These are phyloP conservation scores for Apodemia zela DNA, from an alignment of 2,888 invertebrate genomes.

Conservation along the genomic window DNA sequence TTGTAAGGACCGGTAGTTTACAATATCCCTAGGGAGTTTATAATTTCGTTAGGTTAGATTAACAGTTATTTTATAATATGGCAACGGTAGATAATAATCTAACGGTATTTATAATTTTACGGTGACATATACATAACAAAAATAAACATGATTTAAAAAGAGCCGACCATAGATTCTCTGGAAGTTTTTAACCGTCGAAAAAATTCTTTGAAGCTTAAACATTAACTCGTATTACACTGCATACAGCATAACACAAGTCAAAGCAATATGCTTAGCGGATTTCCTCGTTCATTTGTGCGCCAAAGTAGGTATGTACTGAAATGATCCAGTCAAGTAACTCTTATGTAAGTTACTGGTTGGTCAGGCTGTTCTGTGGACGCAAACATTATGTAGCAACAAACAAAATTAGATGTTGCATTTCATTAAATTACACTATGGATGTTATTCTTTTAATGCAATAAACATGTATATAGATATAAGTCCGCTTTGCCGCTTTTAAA, in stretches of 20 bases:
- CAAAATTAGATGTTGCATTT: neutral
- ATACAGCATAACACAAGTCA: neutral
- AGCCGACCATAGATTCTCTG: no score
- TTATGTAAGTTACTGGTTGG: slow-evolving; percentile 13
- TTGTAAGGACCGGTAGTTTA: no score
- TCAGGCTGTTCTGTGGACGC: neutral
- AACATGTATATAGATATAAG: neutral
- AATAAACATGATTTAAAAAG: no score
- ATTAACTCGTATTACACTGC: no score
- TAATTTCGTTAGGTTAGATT: no score
- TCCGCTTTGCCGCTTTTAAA: neutral
- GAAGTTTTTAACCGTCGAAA: no score
- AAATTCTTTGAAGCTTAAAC: no score
- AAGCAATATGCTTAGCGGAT: slow-evolving; percentile 4
- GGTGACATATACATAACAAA: no score
- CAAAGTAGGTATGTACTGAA: neutral
- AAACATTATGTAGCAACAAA: slow-evolving; percentile 11
- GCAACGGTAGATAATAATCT: no score
- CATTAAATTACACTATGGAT: neutral
- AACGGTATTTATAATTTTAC: no score
- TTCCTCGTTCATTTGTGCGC: neutral
- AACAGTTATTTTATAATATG: no score
- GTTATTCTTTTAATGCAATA: neutral
- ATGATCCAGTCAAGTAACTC: slow-evolving; percentile 8
- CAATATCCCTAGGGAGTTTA: no score